Percentiles rank a stretch among this genome's conserved stretches.
Conservation (phyloP, 2,888 invertebrate genomes). For the Digitonthophagus gazella region DNA sequence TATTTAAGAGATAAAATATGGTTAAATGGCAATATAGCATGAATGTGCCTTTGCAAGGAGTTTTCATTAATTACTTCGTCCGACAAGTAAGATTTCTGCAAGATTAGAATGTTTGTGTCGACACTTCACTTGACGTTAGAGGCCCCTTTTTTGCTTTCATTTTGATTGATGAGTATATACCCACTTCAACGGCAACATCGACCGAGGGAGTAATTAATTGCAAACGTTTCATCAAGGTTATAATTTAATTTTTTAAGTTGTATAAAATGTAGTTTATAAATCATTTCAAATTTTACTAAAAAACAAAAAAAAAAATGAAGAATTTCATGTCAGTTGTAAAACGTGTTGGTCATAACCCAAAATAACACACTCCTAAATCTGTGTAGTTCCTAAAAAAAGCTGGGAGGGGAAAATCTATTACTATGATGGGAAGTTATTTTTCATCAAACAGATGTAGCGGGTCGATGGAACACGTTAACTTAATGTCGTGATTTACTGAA, state of each 20-base stretch:
- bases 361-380: not conserved
- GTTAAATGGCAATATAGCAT: not conserved
- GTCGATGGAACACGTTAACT: conserved; percentile 1
- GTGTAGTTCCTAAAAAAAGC: not conserved
- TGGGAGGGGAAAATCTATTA: conserved; percentile 6
- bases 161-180: conserved; percentile 7
- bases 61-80: conserved; percentile 11
- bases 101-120: conserved; percentile 13
- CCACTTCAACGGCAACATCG: not conserved
- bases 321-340: not conserved
- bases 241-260: not conserved
- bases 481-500: conserved; percentile 9
- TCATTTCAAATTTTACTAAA: too few relatives aligned
- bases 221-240: not conserved
- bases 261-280: too few relatives aligned
- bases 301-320: too few relatives aligned
- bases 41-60: not conserved
- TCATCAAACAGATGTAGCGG: conserved; percentile 15
- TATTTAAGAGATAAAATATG: not conserved
- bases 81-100: conserved; percentile 8
- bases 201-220: not conserved
- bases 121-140: conserved; percentile 8
- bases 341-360: not conserved
- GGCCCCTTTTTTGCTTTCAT: conserved; percentile 9
- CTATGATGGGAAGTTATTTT: conserved; percentile 13